phyloP scores from a whole-genome alignment of 1,140 invertebrate genomes.

The Heliconius eleuchia region DNA sequence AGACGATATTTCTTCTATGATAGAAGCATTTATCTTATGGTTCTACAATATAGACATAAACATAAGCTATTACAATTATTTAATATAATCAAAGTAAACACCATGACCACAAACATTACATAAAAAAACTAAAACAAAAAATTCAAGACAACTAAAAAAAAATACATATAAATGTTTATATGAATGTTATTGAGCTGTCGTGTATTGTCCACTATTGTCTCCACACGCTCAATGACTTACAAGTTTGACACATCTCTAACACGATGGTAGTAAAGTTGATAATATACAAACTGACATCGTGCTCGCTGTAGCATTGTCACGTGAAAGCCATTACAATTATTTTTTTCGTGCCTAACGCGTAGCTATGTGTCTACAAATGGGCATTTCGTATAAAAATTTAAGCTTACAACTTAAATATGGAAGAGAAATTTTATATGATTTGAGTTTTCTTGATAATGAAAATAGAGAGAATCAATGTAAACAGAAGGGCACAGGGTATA shows the following conservation, averaged over 20 bases:
- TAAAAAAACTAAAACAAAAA: neutral
- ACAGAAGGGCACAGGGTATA: neutral
- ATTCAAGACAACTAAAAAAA: neutral
- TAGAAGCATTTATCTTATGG: too few relatives aligned
- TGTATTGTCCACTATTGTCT: constrained; percentile 1
- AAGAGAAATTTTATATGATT: neutral
- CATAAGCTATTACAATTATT: too few relatives aligned
- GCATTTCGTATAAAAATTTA: neutral
- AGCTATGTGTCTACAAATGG: constrained; percentile 23
- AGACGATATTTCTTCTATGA: too few relatives aligned
- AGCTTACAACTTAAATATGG: neutral
- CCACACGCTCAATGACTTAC: neutral
- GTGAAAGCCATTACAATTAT: constrained; percentile 41
- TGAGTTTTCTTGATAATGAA: neutral
- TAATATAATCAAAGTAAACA: too few relatives aligned
- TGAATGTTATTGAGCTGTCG: neutral
- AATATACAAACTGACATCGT: neutral
- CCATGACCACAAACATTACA: neutral
- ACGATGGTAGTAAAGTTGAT: constrained; percentile 8
- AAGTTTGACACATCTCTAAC: neutral
- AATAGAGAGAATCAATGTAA: neutral
- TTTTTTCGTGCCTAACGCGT: constrained; percentile 30
- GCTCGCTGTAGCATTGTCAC: constrained; percentile 20
- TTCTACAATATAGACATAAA: too few relatives aligned
- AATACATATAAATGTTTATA: neutral